These are phyloP conservation scores for Amia ocellicauda DNA, from an alignment of 2,113 vertebrate genomes.

Conservation along the genomic window DNA sequence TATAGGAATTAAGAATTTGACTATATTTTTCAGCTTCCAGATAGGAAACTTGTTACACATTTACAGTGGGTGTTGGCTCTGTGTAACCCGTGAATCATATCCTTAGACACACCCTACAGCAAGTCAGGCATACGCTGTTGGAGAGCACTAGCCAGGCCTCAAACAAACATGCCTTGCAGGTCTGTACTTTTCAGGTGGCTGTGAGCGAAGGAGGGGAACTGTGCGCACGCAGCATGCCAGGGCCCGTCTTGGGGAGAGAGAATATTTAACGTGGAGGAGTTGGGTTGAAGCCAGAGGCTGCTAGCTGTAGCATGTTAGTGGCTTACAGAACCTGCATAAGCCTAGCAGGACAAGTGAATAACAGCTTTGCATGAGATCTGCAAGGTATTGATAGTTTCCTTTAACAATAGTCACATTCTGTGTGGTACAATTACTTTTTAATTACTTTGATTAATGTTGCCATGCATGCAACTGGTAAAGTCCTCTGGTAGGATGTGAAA, in stretches of 20 bases:
- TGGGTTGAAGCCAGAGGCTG: slow-evolving; percentile 8
- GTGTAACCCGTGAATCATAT: slow-evolving; percentile 22
- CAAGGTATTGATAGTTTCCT: slow-evolving; percentile 26
- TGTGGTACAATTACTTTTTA: too few relatives aligned
- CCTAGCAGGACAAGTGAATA: too few relatives aligned
- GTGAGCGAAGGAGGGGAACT: neutral
- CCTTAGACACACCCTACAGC: slow-evolving; percentile 20
- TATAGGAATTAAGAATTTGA: too few relatives aligned
- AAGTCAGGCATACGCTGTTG: neutral
- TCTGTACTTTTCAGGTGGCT: slow-evolving; percentile 8
- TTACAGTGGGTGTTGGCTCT: neutral
- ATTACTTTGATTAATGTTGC: too few relatives aligned
- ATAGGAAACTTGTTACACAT: neutral
- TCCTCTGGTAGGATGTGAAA: too few relatives aligned
- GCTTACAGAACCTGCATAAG: neutral
- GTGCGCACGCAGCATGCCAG: slow-evolving; percentile 24
- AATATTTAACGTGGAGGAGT: slow-evolving; percentile 8
- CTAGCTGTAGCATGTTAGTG: slow-evolving; percentile 33
- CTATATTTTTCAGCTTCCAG: too few relatives aligned
- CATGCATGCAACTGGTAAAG: too few relatives aligned
- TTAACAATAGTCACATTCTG: too few relatives aligned
- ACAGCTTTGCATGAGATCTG: too few relatives aligned
- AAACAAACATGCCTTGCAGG: slow-evolving; percentile 26
- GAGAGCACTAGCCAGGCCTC: slow-evolving; percentile 1
- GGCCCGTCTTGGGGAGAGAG: slow-evolving; percentile 26